Evolutionary conservation across 1,140 invertebrate species (phyloP).

Genomic region (Leptinotarsa texana): DNA sequence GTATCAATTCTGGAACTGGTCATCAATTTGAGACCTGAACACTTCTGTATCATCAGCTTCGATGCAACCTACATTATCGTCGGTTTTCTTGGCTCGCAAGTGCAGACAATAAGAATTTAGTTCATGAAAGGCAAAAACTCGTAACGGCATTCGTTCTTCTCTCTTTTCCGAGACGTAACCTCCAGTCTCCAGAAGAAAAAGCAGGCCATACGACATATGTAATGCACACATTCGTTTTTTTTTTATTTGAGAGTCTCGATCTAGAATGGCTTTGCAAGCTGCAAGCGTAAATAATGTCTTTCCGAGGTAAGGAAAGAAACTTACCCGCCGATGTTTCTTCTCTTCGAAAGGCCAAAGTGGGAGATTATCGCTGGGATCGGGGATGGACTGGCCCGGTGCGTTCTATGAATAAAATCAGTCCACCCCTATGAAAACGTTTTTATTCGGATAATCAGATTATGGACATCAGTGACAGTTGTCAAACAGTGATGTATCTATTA

Average conservation of each 20-base stretch:
- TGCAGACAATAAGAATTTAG: neutral
- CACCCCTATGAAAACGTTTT: too few species aligned
- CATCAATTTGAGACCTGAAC: neutral
- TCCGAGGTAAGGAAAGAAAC: constrained; percentile 6
- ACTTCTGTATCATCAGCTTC: too few species aligned
- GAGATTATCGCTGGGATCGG: too few species aligned
- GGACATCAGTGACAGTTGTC: too few species aligned
- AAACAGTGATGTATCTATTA: too few species aligned
- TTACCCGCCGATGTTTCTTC: too few species aligned
- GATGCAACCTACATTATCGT: too few species aligned
- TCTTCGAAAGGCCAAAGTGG: too few species aligned
- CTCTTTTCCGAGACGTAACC: constrained; percentile 17
- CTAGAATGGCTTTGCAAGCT: neutral
- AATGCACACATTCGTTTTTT: constrained; percentile 21
- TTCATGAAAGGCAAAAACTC: constrained; percentile 12
- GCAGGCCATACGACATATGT: constrained; percentile 16
- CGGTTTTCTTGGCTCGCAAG: too few species aligned
- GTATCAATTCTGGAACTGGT: neutral
- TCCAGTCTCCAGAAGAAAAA: constrained; percentile 22
- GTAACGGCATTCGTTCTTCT: constrained; percentile 9
- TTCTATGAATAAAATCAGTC: too few species aligned
- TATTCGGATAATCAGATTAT: too few species aligned
- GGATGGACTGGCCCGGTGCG: too few species aligned
- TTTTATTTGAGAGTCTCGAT: neutral
- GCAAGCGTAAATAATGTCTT: neutral